Evolutionary conservation across 2,113 vertebrate genomes (phyloP).

Genomic region (Aphyosemion australe): DNA sequence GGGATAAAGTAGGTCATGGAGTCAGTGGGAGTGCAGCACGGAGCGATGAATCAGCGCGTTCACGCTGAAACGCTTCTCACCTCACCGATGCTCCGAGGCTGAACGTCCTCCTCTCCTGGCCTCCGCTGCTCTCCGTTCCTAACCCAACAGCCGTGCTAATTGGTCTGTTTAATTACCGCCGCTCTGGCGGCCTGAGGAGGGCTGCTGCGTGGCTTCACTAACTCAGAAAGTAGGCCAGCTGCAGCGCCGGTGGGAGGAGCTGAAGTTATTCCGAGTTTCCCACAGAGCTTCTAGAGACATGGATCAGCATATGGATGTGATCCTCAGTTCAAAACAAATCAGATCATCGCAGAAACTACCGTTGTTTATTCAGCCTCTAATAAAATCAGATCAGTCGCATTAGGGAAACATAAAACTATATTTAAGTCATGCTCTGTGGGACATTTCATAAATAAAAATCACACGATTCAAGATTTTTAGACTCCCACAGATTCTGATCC

Average conservation of each 20-base stretch:
- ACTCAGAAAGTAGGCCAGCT: slow-evolving; percentile 51
- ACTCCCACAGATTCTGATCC: too few relatives aligned
- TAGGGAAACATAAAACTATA: neutral
- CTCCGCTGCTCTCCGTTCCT: slow-evolving; percentile 1
- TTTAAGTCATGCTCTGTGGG: neutral
- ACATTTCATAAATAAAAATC: too few relatives aligned
- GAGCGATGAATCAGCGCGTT: slow-evolving; percentile 15
- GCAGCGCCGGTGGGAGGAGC: slow-evolving; percentile 25
- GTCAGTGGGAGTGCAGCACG: slow-evolving; percentile 18
- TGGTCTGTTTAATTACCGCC: slow-evolving; percentile 39
- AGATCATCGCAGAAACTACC: neutral
- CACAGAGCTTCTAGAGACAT: neutral
- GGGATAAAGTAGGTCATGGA: slow-evolving; percentile 42
- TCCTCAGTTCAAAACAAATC: slow-evolving; percentile 24
- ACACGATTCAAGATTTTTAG: too few relatives aligned
- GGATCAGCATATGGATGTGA: neutral
- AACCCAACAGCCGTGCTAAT: slow-evolving; percentile 41
- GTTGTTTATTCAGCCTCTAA: neutral
- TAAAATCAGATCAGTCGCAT: neutral
- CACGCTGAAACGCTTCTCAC: slow-evolving; percentile 1
- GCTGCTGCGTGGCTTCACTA: slow-evolving; percentile 3
- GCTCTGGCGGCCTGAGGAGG: slow-evolving; percentile 5
- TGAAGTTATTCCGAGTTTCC: neutral
- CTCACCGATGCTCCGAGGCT: slow-evolving; percentile 16
- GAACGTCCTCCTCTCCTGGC: neutral